A percentile compares a stretch with the other conserved stretches of the same genome.
Evolutionary conservation across 2,888 invertebrate genomes (phyloP).

Genomic region (Acanthacorydalis orientalis): DNA sequence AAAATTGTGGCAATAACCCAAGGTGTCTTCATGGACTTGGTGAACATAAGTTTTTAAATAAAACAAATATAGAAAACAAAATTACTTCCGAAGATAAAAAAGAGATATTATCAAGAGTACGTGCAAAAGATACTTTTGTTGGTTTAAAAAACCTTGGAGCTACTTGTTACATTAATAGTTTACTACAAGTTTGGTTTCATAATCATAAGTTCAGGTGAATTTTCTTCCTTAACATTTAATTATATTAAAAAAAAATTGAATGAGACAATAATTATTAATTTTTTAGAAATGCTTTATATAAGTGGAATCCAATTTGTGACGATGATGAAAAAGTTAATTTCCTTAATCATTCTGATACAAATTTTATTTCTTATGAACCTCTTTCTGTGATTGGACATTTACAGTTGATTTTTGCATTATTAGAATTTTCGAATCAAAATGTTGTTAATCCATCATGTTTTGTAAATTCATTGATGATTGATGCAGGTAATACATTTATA

Average conservation of each 20-base stretch:
- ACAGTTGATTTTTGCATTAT: constrained; percentile 39
- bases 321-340: constrained; percentile 20
- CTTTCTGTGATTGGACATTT: constrained; percentile 33
- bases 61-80: constrained; percentile 23
- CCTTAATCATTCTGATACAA: constrained; percentile 14
- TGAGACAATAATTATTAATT: neutral
- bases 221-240: neutral
- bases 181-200: constrained; percentile 45
- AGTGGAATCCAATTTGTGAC: constrained; percentile 32
- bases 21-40: constrained; percentile 38
- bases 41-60: constrained; percentile 35
- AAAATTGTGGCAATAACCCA: constrained; percentile 40
- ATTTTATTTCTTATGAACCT: constrained; percentile 20
- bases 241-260: constrained; percentile 7
- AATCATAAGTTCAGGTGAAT: constrained; percentile 33
- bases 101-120: constrained; percentile 21
- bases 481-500: constrained; percentile 25
- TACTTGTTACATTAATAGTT: constrained; percentile 47
- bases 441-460: constrained; percentile 38
- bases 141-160: constrained; percentile 45
- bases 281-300: constrained; percentile 34
- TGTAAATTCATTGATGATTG: constrained; percentile 34
- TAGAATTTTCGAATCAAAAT: constrained; percentile 34
- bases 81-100: constrained; percentile 19
- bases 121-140: constrained; percentile 31